Evolutionary conservation across 1,140 invertebrate species (phyloP), one percentile per base, ranked within the genome.

Genomic region (Drosophila takahashii): DNA sequence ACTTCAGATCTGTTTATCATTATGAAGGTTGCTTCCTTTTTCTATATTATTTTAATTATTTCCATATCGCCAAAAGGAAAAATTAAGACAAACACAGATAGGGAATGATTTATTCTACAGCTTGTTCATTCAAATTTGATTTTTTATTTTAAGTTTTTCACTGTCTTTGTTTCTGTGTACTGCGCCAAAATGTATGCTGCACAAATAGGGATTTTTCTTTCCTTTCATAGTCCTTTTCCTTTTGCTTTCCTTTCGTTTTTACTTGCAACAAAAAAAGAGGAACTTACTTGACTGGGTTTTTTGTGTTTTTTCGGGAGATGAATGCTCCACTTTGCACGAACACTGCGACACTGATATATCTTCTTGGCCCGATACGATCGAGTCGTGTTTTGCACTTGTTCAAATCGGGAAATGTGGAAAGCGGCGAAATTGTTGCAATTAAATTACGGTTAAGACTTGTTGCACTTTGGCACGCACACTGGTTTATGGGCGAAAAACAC

Each of bases 401-500:
- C 36, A 37, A 37, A 6, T 26, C n/a, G 27, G 26, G 45, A 48
- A 48, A 48, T 50, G 9, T 64, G 15, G 9, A 27, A 36, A 36
- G 26, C 47, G 62, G 29, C n/a, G 29, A n/a, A 47, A 34, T 70
- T 56, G 34, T 70, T 44, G 51, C 54, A 60, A 57, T 41, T 60
- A 66, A 76, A 65, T 79, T 47, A 76, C 76, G 69, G 47, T 50
- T 65, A 41, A 45, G 50, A 89, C 71, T 83, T 79, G 84, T 86
- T 84, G 70, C 75, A 89, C 62, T 57, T 41, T 56, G 26, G 39
- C 34, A 58, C 53, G 51, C 42, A 60, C 41, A 70, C 51, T 34
- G 13, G 3, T 22, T 57, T 26, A 27, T 16, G 15, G 42, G 26
- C n/a, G 26, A 50, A 50, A 50, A 29, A 50, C 47, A 50, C 47